These are phyloP conservation scores for Pelodytes ibericus DNA, from an alignment of 2,797 vertebrate genomes.

Conservation along the genomic window DNA sequence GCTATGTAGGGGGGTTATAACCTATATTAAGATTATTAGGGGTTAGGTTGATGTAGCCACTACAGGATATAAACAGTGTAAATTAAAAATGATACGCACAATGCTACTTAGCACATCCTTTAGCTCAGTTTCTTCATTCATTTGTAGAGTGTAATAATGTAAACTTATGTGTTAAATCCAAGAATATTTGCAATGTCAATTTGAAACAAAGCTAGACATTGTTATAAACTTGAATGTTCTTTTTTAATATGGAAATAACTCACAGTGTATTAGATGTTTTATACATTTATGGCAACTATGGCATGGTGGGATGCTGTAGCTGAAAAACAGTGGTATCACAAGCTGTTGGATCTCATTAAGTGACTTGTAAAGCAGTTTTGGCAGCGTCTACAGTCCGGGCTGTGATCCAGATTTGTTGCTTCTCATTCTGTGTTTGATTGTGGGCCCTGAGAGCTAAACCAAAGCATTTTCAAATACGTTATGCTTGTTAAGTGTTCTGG, in stretches of 20 bases:
- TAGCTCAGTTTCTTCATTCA: too few species aligned
- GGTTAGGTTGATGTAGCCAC: too few species aligned
- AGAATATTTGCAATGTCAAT: neutral
- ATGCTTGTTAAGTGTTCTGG: neutral
- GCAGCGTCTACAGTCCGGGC: constrained; percentile 2
- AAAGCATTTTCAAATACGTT: constrained; percentile 8
- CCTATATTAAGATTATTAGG: too few species aligned
- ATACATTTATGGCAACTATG: neutral
- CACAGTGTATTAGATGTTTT: constrained; percentile 7
- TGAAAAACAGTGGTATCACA: constrained; percentile 5
- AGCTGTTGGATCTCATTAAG: constrained; percentile 42
- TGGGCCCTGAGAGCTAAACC: constrained; percentile 38
- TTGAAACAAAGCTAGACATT: constrained; percentile 18
- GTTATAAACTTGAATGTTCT: constrained; percentile 16
- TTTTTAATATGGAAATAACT: constrained; percentile 19
- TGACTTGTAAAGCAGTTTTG: constrained; percentile 31
- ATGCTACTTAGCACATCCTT: too few species aligned
- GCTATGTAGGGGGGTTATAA: too few species aligned
- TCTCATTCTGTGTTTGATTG: constrained; percentile 30
- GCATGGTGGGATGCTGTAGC: neutral
- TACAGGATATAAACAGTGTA: too few species aligned
- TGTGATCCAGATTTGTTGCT: constrained; percentile 32
- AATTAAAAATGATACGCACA: too few species aligned
- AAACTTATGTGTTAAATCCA: neutral
- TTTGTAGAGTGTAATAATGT: too few species aligned